Evolutionary conservation across 2,113 vertebrate genomes (phyloP), one percentile per base, ranked within the genome.

Genomic region (Dendrocopos noguchii): DNA sequence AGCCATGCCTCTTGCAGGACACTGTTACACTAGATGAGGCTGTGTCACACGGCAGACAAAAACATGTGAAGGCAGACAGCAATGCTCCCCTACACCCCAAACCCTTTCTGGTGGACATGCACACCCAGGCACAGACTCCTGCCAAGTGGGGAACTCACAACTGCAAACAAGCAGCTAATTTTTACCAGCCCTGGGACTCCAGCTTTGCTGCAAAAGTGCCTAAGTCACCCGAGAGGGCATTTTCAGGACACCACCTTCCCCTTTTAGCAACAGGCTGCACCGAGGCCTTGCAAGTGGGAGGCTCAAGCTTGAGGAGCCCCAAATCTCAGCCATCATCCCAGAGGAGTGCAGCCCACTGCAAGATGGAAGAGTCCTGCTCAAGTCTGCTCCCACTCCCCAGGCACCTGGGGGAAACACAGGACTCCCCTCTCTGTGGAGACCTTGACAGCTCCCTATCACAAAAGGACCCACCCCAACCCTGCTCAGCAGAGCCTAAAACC

Each of bases 11-110:
- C 68, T 63, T 25, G 50, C 2, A 15, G 44, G 17, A 80, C 64
- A 4, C 17, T 2, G 68, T 9, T 1, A 0, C 13, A 10, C 33
- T 39, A 1, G 0, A 29, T 0, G 6, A 17, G 27, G 7, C 31
- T 55, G 81, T 36, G 29, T 81, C 5, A 0, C 7, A 19, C 21
- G 31, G 59, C 1, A 24, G 24, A 36, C 31, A 88, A 42, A 1
- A 88, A 42, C 1, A 2, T 6, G 20, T 2, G 6, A 3, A 74
- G 56, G 52, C 52, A 73, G 31, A 28, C 0, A 0, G 47, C 55
- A 61, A 31, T 4, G 60, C 17, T 59, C 29, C 16, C 20, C 4
- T 4, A 3, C 6, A 53, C 17, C 44, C 34, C 52, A 76, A 67
- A 83, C 7, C 21, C 52, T 28, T 70, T 46, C 76, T 71, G 53